phyloP scores from a whole-genome alignment of 2,888 invertebrate genomes.

The Acleris sparsana region DNA sequence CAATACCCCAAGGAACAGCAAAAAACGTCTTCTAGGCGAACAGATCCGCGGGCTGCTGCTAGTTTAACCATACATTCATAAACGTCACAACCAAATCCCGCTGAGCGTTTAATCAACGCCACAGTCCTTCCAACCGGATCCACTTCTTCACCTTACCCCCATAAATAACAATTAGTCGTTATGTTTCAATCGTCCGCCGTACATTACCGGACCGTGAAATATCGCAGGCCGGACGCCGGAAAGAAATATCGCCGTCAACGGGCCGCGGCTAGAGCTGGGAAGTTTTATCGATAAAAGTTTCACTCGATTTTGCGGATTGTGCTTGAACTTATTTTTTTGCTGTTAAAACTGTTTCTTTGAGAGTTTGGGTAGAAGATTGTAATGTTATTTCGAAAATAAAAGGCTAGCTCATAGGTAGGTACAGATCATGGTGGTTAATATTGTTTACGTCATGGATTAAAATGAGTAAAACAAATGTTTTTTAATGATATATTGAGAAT shows the following conservation, averaged over 20 bases:
- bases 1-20: no score
- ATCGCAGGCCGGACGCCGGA: slow-evolving; percentile 55
- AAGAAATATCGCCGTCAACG: slow-evolving; percentile 76
- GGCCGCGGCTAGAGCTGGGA: slow-evolving; percentile 53
- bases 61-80: no score
- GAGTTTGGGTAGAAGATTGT: no score
- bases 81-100: no score
- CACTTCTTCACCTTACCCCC: slow-evolving; percentile 37
- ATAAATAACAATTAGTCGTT: slow-evolving; percentile 72
- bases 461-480: no score
- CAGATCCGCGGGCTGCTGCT: no score
- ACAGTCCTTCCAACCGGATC: slow-evolving; percentile 12
- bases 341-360: background rate
- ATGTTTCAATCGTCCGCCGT: slow-evolving; percentile 65
- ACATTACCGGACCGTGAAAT: slow-evolving; percentile 59
- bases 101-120: background rate
- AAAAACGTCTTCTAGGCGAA: no score
- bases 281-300: slow-evolving; percentile 35
- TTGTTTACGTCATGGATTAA: no score
- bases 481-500: no score
- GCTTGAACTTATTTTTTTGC: background rate
- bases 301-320: background rate
- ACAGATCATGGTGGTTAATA: no score
- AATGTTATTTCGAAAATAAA: no score
- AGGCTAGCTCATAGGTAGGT: no score